Conservation (phyloP, 2,888 invertebrate species). For the Tuberolachnus salignus region DNA sequence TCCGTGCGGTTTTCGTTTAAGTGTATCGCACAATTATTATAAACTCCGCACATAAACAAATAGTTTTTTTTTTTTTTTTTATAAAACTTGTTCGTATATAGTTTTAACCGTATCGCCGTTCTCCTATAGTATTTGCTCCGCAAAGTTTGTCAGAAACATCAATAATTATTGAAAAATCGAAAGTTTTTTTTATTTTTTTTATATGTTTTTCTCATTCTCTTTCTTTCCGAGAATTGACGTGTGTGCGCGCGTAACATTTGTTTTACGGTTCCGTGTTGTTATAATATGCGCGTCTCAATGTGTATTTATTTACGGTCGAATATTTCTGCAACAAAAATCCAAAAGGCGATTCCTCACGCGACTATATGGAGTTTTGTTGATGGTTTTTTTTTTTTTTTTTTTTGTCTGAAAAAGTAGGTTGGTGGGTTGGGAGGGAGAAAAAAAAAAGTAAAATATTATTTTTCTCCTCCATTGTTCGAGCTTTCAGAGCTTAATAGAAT, state of each 20-base stretch:
- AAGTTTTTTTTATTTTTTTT: background rate
- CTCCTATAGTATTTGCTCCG: too few relatives aligned
- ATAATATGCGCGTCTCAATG: constrained; percentile 16
- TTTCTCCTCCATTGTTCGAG: constrained; percentile 53
- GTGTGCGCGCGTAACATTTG: background rate
- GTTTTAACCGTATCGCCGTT: too few relatives aligned
- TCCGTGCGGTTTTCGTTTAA: too few relatives aligned
- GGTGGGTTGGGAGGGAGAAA: constrained; percentile 16
- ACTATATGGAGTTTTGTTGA: constrained; percentile 26
- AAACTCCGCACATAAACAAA: too few relatives aligned
- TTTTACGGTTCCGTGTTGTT: background rate
- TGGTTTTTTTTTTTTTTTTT: constrained; percentile 41
- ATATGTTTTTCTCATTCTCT: too few relatives aligned
- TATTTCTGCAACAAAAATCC: constrained; percentile 39
- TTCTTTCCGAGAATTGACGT: too few relatives aligned
- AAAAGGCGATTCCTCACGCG: constrained; percentile 54
- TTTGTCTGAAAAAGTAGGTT: constrained; percentile 47
- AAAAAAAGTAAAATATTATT: constrained; percentile 54
- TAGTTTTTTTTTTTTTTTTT: too few relatives aligned
- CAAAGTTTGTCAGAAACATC: background rate
- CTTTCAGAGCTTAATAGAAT: constrained; percentile 56
- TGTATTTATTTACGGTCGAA: constrained; percentile 26
- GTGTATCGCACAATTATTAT: too few relatives aligned
- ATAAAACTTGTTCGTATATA: too few relatives aligned
- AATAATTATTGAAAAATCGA: constrained; percentile 27